Evolutionary conservation across 1,140 invertebrate genomes (phyloP).

Genomic region (Maniola jurtina): DNA sequence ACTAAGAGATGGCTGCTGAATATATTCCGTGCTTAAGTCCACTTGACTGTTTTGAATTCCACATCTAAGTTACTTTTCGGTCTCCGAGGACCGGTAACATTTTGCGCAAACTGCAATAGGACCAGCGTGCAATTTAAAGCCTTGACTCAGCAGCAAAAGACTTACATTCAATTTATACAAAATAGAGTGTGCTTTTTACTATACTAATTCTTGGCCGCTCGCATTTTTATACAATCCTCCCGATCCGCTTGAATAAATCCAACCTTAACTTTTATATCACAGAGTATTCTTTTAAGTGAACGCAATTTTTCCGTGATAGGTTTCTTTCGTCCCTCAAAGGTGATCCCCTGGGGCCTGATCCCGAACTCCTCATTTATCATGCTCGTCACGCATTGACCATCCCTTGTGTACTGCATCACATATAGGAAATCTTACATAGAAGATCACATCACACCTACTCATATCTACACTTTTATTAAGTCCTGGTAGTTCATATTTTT

Average conservation of each 20-base stretch:
- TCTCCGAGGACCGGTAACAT: constrained; percentile 45
- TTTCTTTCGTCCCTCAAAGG: constrained; percentile 56
- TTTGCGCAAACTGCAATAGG: constrained; percentile 43
- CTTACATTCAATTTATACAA: constrained; percentile 38
- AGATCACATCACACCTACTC: constrained; percentile 38
- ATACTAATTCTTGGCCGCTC: constrained; percentile 59
- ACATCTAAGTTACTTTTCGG: constrained; percentile 50
- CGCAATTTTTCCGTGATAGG: constrained; percentile 37
- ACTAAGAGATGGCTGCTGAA: constrained; percentile 49
- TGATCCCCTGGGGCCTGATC: constrained; percentile 67
- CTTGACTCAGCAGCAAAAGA: constrained; percentile 32
- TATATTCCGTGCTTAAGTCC: constrained; percentile 62
- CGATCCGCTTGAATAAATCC: constrained; percentile 28
- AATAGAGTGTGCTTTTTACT: constrained; percentile 54
- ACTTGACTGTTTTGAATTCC: constrained; percentile 62
- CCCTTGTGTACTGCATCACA: constrained; percentile 63
- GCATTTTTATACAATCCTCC: constrained; percentile 53
- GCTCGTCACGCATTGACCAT: constrained; percentile 74
- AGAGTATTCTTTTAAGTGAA: constrained; percentile 40
- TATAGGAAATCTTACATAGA: constrained; percentile 57
- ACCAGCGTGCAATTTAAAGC: constrained; percentile 34
- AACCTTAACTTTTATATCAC: constrained; percentile 33
- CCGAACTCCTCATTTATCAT: constrained; percentile 70
- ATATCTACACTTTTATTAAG: constrained; percentile 35
- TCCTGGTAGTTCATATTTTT: constrained; percentile 25